Evolutionary conservation across 2,797 vertebrate genomes (phyloP), one percentile per base, ranked within the genome.

Genomic region (Melanotaenia nigrans): DNA sequence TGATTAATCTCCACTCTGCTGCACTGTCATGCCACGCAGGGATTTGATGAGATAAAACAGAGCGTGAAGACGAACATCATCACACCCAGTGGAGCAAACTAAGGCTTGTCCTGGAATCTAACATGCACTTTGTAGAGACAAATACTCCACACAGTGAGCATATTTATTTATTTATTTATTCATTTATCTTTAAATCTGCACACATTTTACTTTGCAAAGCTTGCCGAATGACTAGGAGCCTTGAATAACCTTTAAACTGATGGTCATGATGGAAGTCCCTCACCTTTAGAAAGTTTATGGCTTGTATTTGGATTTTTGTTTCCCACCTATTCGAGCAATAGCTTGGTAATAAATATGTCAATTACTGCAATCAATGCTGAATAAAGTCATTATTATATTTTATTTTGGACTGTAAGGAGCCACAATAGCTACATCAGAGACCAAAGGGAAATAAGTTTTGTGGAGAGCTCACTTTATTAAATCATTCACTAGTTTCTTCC

Each of bases 401-500:
- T 53, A 47, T 49, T 81, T 77, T 73, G 38, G 55, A 35, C 51
- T 25, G 30, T 28, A 36, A 35, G 66, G 51, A 64, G 35, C 56
- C 35, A 47, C 24, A 56, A 56, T 45, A 35, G 33, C 49, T 53
- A n/a, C 36, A 56, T 32, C 11, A 72, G 42, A 64, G 30, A 22
- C 24, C 45, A 51, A 73, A 72, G 66, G 25, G 56, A 49, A 63
- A 65, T 59, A n/a, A 8, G 30, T 42, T 64, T 81, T 51, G 59
- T 61, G 28, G n/a, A 78, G 28, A 63, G 59, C 30, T 61, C 22
- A 63, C 66, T 87, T 85, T 1, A 22, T 61, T 78, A 65, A 73
- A 88, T 85, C 68, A 83, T 80, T 87, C 40, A 68, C 57, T 33
- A 56, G 83, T 86, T 84, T 73, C 57, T 61, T 72, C 63, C 32